Evolutionary conservation across 2,113 vertebrate genomes (phyloP).

Genomic region (Gymnarchus niloticus): DNA sequence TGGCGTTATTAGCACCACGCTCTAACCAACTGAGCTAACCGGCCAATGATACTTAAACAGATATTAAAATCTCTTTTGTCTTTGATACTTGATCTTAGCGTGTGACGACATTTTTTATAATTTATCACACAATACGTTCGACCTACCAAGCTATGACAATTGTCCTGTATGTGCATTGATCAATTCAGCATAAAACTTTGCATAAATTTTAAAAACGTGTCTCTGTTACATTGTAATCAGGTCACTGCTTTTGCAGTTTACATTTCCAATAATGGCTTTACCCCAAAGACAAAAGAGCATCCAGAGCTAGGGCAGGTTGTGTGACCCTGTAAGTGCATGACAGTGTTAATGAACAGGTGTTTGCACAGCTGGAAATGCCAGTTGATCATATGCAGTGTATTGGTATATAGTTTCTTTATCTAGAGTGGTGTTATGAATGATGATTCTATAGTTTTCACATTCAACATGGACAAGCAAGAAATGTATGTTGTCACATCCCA

Average conservation of each 20-base stretch:
- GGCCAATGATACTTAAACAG: not conserved
- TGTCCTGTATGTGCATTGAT: not conserved
- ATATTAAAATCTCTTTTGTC: not conserved
- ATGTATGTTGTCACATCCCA: not conserved
- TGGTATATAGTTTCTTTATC: too few species aligned
- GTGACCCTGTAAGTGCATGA: not conserved
- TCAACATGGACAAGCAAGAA: not conserved
- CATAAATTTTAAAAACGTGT: not conserved
- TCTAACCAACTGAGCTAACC: constrained; percentile 3
- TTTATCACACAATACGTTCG: not conserved
- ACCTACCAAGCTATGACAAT: not conserved
- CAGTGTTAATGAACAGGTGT: not conserved
- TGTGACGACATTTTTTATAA: too few species aligned
- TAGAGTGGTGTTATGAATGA: not conserved
- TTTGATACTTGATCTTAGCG: not conserved
- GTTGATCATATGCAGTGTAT: not conserved
- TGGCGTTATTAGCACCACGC: constrained; percentile 51
- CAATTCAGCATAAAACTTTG: not conserved
- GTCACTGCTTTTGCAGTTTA: not conserved
- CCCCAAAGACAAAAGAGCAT: not conserved
- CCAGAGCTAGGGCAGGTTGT: not conserved
- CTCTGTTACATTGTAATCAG: not conserved
- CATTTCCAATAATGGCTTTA: not conserved
- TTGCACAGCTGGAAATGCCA: not conserved
- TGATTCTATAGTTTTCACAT: not conserved